Evolutionary conservation across 2,888 invertebrate genomes (phyloP).

Genomic region (Catocala sponsa): DNA sequence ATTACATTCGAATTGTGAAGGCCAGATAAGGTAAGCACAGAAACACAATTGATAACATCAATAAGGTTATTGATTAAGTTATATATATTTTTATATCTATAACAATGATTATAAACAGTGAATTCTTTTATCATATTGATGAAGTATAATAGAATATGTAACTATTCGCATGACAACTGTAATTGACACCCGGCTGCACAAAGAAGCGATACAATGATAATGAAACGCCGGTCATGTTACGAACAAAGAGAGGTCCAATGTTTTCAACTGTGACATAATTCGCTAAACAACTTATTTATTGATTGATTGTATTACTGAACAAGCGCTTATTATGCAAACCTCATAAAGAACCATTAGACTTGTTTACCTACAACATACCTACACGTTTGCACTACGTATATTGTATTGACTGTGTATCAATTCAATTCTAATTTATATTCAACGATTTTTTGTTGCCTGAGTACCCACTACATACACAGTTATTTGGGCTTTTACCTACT

Average conservation of each 20-base stretch:
- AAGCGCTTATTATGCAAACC: slow-evolving; percentile 23
- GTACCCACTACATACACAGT: no score
- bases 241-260: slow-evolving; percentile 49
- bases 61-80: no score
- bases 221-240: slow-evolving; percentile 35
- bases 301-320: slow-evolving; percentile 36
- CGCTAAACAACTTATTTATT: slow-evolving; percentile 33
- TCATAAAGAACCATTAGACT: neutral
- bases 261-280: slow-evolving; percentile 43
- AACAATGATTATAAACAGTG: neutral
- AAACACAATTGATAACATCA: no score
- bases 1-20: no score
- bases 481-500: no score
- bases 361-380: neutral
- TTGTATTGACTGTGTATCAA: no score
- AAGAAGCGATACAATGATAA: slow-evolving; percentile 53
- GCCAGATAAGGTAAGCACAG: no score
- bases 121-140: neutral
- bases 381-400: neutral
- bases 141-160: slow-evolving; percentile 20
- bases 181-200: slow-evolving; percentile 44
- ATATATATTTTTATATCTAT: no score
- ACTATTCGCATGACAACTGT: slow-evolving; percentile 27
- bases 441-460: no score
- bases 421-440: no score